Percentiles rank a stretch among this genome's conserved stretches.
Conservation (phyloP, 2,797 vertebrate species). For the Microctenopoma steveboyesi region DNA sequence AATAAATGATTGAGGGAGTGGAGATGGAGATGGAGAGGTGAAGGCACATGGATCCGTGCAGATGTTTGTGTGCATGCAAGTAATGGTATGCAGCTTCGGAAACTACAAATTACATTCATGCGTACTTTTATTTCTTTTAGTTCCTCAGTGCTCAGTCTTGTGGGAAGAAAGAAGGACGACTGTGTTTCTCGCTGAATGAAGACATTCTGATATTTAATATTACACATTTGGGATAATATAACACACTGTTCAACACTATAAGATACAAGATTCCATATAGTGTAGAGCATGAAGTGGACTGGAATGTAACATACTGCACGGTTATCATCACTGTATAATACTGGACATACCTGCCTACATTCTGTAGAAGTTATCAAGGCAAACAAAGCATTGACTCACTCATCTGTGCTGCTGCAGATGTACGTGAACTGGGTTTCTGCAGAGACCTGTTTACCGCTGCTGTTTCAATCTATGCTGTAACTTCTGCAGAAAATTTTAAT, state of each 20-base stretch:
- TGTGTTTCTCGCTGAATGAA: constrained; percentile 9
- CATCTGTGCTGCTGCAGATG: not conserved
- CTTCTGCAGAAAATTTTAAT: constrained; percentile 42
- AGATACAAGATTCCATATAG: not conserved
- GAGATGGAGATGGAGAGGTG: constrained; percentile 13
- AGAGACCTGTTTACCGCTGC: constrained; percentile 13
- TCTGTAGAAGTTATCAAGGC: not conserved
- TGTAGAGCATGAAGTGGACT: too few relatives aligned
- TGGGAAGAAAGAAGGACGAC: constrained; percentile 6
- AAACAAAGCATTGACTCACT: not conserved
- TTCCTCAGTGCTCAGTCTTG: constrained; percentile 6
- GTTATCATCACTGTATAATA: not conserved
- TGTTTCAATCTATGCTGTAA: constrained; percentile 25
- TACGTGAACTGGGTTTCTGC: not conserved
- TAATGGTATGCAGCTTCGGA: constrained; percentile 49
- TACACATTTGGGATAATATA: not conserved
- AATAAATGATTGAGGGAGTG: constrained; percentile 30
- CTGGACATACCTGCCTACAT: not conserved
- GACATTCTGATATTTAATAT: not conserved
- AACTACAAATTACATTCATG: constrained; percentile 17
- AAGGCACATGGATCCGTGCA: constrained; percentile 23
- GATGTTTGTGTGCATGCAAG: constrained; percentile 50
- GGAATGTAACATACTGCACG: not conserved
- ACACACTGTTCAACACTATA: not conserved
- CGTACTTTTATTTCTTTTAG: constrained; percentile 1